Evolutionary conservation across 2,797 vertebrate species (phyloP).

Genomic region (Phalanger gymnotis): DNA sequence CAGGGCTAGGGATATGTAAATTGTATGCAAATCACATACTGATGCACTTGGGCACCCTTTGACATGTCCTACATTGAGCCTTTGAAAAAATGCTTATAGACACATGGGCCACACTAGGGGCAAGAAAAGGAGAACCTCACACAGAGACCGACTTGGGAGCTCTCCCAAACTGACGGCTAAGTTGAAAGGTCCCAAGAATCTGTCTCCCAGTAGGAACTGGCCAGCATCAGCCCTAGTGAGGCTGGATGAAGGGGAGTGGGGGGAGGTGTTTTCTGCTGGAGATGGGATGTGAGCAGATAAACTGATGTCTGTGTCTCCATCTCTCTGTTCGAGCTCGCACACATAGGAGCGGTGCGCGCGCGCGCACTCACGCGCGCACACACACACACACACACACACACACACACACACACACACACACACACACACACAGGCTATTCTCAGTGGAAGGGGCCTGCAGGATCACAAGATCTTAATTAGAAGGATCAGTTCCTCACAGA

Average conservation of each 20-base stretch:
- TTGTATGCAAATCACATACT: not conserved
- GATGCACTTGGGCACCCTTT: not conserved
- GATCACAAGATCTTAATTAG: not conserved
- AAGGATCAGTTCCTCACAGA: not conserved
- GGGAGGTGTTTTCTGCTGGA: not conserved
- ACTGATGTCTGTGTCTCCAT: not conserved
- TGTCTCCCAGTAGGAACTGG: not conserved
- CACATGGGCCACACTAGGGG: not conserved
- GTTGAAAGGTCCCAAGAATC: not conserved
- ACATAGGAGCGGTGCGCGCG: too few relatives aligned
- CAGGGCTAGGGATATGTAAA: not conserved
- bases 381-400: too few relatives aligned
- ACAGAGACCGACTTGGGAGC: not conserved
- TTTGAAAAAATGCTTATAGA: not conserved
- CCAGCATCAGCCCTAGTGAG: not conserved
- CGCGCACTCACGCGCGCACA: not conserved
- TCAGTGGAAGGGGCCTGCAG: not conserved
- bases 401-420: too few relatives aligned
- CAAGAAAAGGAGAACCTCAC: not conserved
- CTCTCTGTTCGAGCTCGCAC: too few relatives aligned
- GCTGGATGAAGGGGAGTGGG: not conserved
- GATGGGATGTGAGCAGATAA: not conserved
- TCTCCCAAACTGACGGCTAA: not conserved
- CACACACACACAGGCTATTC: too few relatives aligned
- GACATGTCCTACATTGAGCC: not conserved